Conservation (phyloP, 2,797 vertebrate species). For the Acanthopagrus latus region DNA sequence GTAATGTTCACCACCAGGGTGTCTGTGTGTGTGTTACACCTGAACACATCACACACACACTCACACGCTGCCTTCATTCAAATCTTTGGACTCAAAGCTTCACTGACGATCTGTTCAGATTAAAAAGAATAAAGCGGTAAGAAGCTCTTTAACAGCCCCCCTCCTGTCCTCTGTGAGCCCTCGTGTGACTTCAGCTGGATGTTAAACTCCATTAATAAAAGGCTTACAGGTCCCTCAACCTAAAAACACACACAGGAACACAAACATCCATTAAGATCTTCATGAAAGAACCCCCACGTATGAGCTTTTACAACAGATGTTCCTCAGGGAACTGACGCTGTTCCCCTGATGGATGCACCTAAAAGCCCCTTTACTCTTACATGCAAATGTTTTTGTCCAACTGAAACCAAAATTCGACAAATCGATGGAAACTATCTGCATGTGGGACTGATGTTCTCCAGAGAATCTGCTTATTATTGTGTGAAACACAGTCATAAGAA, state of each 20-base stretch:
- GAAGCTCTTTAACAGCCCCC: no score
- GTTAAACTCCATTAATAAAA: not conserved
- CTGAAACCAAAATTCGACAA: not conserved
- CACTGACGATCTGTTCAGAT: not conserved
- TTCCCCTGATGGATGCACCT: not conserved
- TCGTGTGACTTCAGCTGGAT: not conserved
- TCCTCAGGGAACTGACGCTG: not conserved
- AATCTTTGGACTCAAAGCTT: not conserved
- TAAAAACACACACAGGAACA: not conserved
- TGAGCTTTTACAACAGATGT: not conserved
- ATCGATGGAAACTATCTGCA: not conserved
- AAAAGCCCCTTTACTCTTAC: not conserved
- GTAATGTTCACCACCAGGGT: not conserved
- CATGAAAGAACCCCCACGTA: not conserved
- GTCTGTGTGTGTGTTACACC: not conserved
- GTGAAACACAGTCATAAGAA: no score
- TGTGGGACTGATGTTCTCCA: not conserved
- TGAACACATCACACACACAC: not conserved
- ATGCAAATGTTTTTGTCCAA: not conserved
- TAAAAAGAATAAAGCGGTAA: not conserved
- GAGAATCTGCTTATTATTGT: not conserved
- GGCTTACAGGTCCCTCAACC: not conserved
- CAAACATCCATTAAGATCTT: not conserved
- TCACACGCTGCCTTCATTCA: not conserved
- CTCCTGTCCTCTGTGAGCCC: not conserved